These are phyloP conservation scores for Melipona quadrifasciata DNA, from an alignment of 1,140 invertebrate species.

Conservation along the genomic window DNA sequence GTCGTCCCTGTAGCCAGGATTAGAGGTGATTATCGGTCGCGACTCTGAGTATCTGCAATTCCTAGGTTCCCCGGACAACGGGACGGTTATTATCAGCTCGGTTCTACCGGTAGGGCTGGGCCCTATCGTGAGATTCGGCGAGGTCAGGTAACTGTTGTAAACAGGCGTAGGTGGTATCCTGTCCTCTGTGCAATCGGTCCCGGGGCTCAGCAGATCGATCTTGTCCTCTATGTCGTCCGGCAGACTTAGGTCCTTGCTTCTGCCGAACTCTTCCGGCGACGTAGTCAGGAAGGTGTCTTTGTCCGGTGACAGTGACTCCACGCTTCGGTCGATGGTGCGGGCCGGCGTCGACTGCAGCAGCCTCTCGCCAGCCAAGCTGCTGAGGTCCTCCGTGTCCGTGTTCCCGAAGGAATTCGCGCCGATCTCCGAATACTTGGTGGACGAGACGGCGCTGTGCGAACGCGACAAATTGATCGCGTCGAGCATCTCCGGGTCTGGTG, in stretches of 20 bases:
- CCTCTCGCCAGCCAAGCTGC: constrained; percentile 70
- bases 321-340: constrained; percentile 66
- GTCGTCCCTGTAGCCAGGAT: constrained; percentile 45
- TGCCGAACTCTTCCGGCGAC: constrained; percentile 70
- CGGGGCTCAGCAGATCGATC: constrained; percentile 56
- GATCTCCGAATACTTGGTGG: constrained; percentile 70
- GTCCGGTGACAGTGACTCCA: constrained; percentile 76
- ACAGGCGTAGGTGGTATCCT: constrained; percentile 28
- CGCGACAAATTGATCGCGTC: constrained; percentile 25
- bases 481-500: constrained; percentile 34
- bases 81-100: background rate
- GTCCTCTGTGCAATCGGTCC: constrained; percentile 56
- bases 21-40: constrained; percentile 23
- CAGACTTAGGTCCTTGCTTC: constrained; percentile 67
- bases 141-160: constrained; percentile 26
- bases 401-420: constrained; percentile 62
- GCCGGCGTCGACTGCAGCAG: constrained; percentile 61
- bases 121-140: constrained; percentile 54
- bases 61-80: constrained; percentile 36
- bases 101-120: constrained; percentile 34
- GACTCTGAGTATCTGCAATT: constrained; percentile 13
- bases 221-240: constrained; percentile 54
- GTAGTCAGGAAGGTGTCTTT: constrained; percentile 81
- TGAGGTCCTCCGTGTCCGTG: constrained; percentile 72
- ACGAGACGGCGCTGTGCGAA: constrained; percentile 33